Base-by-base conservation (phyloP, 2,797 vertebrate genomes). In the Podargus strigoides region DNA sequence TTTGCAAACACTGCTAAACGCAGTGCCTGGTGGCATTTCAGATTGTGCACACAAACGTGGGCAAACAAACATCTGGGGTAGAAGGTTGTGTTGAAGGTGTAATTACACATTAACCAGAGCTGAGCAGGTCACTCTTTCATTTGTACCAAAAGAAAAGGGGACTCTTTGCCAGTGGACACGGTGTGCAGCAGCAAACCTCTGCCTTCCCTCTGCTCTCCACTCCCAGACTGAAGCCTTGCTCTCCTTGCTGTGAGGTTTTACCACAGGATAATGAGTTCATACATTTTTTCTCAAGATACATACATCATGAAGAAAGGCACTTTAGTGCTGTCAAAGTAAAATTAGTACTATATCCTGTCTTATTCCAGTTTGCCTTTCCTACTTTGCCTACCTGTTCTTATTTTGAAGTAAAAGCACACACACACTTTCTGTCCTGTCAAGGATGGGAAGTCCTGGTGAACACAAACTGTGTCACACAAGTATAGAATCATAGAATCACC, bases 71-170 rank as follows among this genome's bases (percentile, higher is more conserved):
- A 85, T 46, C 78, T 75, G 63, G 67, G 74, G 70, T 32, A 86
- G 55, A 87, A 94, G 87, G 83, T 69, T 81, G 56, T 82, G 70
- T 63, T 87, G 92, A 56, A 93, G 63, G 68, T 86, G 41, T 30
- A 67, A 86, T 91, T 91, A 82, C 77, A 88, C 80, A 91, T 79
- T 85, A 94, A 63, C 88, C 91, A 91, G 87, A 72, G 68, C 63
- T 56, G 63, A 79, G 84, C 36, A 12, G 37, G 41, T 23, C 74
- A 75, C 66, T 53, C 49, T 83, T 37, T 30, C 68, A 34, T 84
- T 88, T 67, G 69, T 22, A 30, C 55, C 4, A 0, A n/a, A 55
- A 64, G 14, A 4, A 75, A 64, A 78, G 56, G 21, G 41, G 41
- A 32, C 28, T 19, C 30, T 56, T 39, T 52, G 19, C 26, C 9